Percentiles rank a stretch among this genome's conserved stretches.
Evolutionary conservation across 2,888 invertebrate species (phyloP).

Genomic region (Trypoxylon attenuatum): DNA sequence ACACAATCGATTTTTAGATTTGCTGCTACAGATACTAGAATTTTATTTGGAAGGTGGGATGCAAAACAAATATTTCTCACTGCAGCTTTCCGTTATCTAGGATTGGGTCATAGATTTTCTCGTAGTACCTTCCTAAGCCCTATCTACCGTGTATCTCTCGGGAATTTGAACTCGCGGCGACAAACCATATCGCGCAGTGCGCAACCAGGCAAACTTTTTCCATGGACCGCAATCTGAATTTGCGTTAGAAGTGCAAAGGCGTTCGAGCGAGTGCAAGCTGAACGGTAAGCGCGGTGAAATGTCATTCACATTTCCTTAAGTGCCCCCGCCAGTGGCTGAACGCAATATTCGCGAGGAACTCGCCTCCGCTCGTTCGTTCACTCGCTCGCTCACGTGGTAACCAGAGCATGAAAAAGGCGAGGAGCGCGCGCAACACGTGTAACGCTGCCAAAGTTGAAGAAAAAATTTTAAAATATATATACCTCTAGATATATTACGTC

Average conservation of each 20-base stretch:
- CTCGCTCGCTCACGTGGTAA: conserved; percentile 52
- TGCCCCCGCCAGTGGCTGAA: conserved; percentile 27
- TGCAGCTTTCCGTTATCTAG: too few relatives aligned
- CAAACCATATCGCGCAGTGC: too few relatives aligned
- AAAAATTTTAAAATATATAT: conserved; percentile 18
- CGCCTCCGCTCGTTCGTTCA: conserved; percentile 47
- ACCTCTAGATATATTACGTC: conserved; percentile 19
- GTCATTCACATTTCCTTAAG: conserved; percentile 39
- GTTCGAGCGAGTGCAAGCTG: background rate
- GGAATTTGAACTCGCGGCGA: too few relatives aligned
- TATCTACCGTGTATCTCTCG: too few relatives aligned
- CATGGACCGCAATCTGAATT: background rate
- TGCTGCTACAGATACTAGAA: too few relatives aligned
- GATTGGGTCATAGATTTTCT: too few relatives aligned
- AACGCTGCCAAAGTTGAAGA: conserved; percentile 7
- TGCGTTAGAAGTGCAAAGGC: background rate
- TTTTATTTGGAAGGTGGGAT: too few relatives aligned
- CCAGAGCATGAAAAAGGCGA: conserved; percentile 66
- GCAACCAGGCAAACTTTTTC: too few relatives aligned
- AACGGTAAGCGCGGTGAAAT: conserved; percentile 13
- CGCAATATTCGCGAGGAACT: conserved; percentile 29
- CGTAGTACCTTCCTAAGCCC: too few relatives aligned
- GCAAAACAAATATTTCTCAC: too few relatives aligned
- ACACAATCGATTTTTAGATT: too few relatives aligned
- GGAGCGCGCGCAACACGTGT: conserved; percentile 51